Percentiles rank a stretch among this genome's conserved stretches.
Evolutionary conservation across 2,797 vertebrate genomes (phyloP).

Genomic region (Knipowitschia caucasica): DNA sequence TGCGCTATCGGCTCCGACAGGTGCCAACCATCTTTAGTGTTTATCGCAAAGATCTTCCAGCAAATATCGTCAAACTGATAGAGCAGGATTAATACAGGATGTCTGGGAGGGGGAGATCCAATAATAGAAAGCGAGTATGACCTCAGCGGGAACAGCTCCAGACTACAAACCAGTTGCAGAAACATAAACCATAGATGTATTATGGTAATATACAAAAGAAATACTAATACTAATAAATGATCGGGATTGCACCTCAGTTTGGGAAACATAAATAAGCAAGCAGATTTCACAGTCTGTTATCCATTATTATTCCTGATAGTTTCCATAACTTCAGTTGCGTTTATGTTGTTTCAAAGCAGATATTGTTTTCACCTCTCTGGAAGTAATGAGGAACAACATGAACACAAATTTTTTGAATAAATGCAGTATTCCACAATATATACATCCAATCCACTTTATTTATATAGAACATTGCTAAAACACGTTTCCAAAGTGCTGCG

Average conservation of each 20-base stretch:
- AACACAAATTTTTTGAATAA: no score
- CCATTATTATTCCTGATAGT: no score
- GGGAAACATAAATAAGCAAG: background rate
- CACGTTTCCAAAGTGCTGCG: no score
- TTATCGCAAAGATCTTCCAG: constrained; percentile 63
- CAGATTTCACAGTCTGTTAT: background rate
- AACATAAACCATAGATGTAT: background rate
- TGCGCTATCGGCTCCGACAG: constrained; percentile 63
- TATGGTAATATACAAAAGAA: background rate
- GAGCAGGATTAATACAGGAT: constrained; percentile 64
- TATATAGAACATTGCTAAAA: no score
- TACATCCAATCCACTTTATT: no score
- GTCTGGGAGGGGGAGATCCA: constrained; percentile 58
- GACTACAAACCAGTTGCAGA: constrained; percentile 20
- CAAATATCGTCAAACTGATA: constrained; percentile 64
- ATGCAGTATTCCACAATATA: no score
- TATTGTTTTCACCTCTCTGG: no score
- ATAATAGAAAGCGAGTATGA: no score
- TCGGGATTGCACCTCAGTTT: background rate
- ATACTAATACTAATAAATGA: background rate
- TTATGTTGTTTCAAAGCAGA: no score
- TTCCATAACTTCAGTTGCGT: no score
- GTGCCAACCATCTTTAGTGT: constrained; percentile 77
- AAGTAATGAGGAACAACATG: no score
- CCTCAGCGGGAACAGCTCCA: constrained; percentile 38